These are phyloP conservation scores for Cataglyphis rosenhaueri DNA, from an alignment of 2,888 invertebrate species.

Conservation along the genomic window DNA sequence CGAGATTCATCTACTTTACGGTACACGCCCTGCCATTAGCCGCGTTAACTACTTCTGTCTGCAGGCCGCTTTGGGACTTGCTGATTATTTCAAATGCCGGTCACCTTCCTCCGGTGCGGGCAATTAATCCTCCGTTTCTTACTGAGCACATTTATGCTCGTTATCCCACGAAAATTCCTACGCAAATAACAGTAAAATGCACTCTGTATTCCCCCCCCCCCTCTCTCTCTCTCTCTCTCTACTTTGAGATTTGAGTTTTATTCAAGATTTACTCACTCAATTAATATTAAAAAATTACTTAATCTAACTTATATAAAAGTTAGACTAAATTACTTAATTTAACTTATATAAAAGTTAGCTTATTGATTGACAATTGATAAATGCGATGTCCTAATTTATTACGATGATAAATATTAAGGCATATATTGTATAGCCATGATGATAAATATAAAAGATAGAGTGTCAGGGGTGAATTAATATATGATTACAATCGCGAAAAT, in stretches of 20 bases:
- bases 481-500: slow-evolving; percentile 12
- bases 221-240: neutral
- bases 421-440: neutral
- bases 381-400: slow-evolving; percentile 8
- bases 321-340: slow-evolving; percentile 9
- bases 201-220: too few species aligned
- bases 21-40: slow-evolving; percentile 14
- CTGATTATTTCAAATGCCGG: slow-evolving; percentile 24
- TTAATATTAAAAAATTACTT: neutral
- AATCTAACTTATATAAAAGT: neutral
- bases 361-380: neutral
- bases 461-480: slow-evolving; percentile 9
- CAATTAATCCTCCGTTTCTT: slow-evolving; percentile 9
- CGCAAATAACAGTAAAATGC: neutral
- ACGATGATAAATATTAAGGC: slow-evolving; percentile 2
- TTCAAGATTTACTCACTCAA: slow-evolving; percentile 1
- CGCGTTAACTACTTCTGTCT: slow-evolving; percentile 14
- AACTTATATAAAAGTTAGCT: neutral
- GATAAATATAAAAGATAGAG: slow-evolving; percentile 6
- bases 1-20: slow-evolving; percentile 26
- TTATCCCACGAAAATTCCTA: slow-evolving; percentile 2
- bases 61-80: neutral
- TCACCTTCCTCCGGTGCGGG: neutral
- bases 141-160: slow-evolving; percentile 12
- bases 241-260: neutral